phyloP scores from a whole-genome alignment of 2,797 vertebrate genomes.

The Thripadectes ignobilis region DNA sequence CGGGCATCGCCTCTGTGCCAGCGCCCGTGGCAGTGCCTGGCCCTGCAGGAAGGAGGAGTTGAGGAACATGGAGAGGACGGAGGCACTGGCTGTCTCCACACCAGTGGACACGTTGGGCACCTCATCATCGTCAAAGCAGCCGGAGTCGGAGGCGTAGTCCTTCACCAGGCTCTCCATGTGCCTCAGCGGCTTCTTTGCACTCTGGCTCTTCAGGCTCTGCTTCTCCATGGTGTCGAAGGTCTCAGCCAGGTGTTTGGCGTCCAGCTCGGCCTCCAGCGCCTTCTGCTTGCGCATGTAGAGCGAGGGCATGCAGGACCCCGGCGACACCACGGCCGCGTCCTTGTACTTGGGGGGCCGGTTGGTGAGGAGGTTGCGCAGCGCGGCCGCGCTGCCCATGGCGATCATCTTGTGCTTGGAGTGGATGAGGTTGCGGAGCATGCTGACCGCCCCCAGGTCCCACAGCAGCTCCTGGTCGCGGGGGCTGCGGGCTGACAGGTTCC shows the following conservation, averaged over 20 bases:
- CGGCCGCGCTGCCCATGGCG: slow-evolving; percentile 97
- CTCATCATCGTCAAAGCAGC: slow-evolving; percentile 96
- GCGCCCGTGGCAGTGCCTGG: slow-evolving; percentile 77
- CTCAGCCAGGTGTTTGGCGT: slow-evolving; percentile 91
- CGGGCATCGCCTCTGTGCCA: slow-evolving; percentile 71
- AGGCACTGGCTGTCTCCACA: slow-evolving; percentile 88
- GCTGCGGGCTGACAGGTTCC: slow-evolving; percentile 96
- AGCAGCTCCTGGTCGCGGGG: slow-evolving; percentile 94
- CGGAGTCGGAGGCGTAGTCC: slow-evolving; percentile 96
- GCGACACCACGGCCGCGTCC: slow-evolving; percentile 87
- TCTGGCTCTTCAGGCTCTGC: slow-evolving; percentile 84
- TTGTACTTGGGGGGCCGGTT: slow-evolving; percentile 94
- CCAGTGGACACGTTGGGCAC: slow-evolving; percentile 88
- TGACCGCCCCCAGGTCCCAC: slow-evolving; percentile 96
- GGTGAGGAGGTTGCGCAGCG: slow-evolving; percentile 93
- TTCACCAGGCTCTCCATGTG: slow-evolving; percentile 93
- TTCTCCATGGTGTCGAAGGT: slow-evolving; percentile 93
- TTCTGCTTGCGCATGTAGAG: slow-evolving; percentile 97
- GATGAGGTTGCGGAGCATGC: slow-evolving; percentile 98
- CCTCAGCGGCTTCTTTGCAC: slow-evolving; percentile 84
- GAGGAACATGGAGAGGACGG: slow-evolving; percentile 92
- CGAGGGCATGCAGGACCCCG: slow-evolving; percentile 92
- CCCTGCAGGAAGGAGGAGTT: slow-evolving; percentile 90
- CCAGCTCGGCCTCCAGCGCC: slow-evolving; percentile 94
- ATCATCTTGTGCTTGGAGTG: slow-evolving; percentile 99